phyloP scores from a whole-genome alignment of 2,113 vertebrate species.

The Pardalotus punctatus region DNA sequence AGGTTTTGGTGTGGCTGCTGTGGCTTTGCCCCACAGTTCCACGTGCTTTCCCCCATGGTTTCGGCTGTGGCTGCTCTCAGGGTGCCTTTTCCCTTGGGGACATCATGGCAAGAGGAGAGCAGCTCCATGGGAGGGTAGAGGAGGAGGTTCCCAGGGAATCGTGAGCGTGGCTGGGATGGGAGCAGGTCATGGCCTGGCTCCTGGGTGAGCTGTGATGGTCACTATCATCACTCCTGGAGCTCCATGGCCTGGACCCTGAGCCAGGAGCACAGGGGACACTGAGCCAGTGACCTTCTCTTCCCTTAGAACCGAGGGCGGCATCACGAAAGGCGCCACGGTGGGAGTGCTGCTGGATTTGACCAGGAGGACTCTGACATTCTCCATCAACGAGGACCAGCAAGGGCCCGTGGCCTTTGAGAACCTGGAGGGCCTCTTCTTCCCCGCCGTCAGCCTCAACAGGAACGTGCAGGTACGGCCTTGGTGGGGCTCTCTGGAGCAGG shows the following conservation, averaged over 20 bases:
- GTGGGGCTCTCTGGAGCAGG: not conserved
- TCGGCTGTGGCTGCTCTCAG: not conserved
- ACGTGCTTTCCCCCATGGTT: rapidly evolving
- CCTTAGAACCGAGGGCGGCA: constrained; percentile 91
- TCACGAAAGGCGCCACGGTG: constrained; percentile 89
- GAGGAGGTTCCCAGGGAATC: not conserved
- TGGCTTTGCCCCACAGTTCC: not conserved
- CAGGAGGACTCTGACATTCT: constrained; percentile 89
- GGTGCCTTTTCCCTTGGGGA: not conserved
- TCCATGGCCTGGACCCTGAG: not conserved
- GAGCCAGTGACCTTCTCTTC: not conserved
- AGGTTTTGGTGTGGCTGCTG: not conserved
- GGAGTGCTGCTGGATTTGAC: constrained; percentile 92
- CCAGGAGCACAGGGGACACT: not conserved
- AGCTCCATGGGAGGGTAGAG: not conserved
- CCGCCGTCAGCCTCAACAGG: constrained; percentile 95
- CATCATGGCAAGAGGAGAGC: not conserved
- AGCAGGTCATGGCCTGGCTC: not conserved
- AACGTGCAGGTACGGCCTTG: constrained; percentile 87
- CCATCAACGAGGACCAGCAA: constrained; percentile 98
- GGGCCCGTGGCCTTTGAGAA: constrained; percentile 93
- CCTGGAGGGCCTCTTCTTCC: constrained; percentile 92
- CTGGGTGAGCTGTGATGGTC: not conserved
- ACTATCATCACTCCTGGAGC: not conserved
- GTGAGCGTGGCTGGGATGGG: not conserved